phyloP scores from a whole-genome alignment of 2,113 vertebrate species.

The Conger conger region DNA sequence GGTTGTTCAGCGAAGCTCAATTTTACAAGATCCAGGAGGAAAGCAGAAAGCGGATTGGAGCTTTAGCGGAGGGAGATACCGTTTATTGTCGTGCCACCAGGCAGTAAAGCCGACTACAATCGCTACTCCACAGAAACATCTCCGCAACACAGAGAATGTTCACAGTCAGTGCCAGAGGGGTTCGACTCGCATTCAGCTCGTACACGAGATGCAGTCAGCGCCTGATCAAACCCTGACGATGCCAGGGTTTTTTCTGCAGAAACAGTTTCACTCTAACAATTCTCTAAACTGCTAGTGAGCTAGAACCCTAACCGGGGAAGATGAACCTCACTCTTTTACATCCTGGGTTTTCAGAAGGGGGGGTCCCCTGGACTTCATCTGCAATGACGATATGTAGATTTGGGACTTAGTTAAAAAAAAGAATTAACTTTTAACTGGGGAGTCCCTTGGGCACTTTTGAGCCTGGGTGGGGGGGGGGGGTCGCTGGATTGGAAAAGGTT shows the following conservation, averaged over 20 bases:
- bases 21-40: neutral
- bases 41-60: neutral
- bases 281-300: neutral
- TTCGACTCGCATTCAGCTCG: neutral
- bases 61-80: neutral
- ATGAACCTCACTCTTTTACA: neutral
- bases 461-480: neutral
- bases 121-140: neutral
- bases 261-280: neutral
- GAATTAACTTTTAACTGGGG: neutral
- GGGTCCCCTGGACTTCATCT: no score
- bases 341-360: no score
- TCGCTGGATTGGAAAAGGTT: neutral
- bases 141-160: neutral
- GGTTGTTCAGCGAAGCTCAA: slow-evolving; percentile 34
- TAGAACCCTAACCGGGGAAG: neutral
- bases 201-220: neutral
- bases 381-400: no score
- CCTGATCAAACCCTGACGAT: neutral
- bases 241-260: neutral
- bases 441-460: neutral
- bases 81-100: neutral
- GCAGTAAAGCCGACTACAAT: neutral
- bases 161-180: neutral
- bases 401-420: no score